Evolutionary conservation across 2,113 vertebrate species (phyloP), one percentile per base, ranked within the genome.

Genomic region (Aplodontia rufa): DNA sequence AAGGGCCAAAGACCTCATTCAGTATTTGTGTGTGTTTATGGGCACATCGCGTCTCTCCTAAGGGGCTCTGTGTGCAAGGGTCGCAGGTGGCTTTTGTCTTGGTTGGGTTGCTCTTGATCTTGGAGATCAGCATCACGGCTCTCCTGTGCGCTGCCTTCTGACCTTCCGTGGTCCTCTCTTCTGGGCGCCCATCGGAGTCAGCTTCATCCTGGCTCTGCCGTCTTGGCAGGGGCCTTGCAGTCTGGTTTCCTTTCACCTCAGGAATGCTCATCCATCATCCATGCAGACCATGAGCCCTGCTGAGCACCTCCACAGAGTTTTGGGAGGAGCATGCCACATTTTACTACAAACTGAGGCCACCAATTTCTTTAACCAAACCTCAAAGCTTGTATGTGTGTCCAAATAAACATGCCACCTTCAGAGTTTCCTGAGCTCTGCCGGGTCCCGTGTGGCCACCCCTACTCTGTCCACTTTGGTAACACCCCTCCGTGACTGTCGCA

Each of bases 231-330:
- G 24, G 5, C 11, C 58, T 1, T 86, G 16, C 26, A 3, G 1
- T 6, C 66, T 35, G 40, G 26, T 17, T 40, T 58, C 47, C 62
- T 35, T 78, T 60, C 68, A 3, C 6, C 0, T 28, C 28, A 1
- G 0, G 2, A 3, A 1, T 0, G 1, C 14, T 35, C 24, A 8
- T 40, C 74, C 51, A 10, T 24, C 66, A 1, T 30, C 42, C 22
- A 0, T 32, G 37, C 5, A 14, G 62, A 47, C 2, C 4, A 0
- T 0, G 14, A 11, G 2, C 42, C 6, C 0, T 1, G 20, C 60
- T 0, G 24, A 60, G 32, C 1, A 0, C n/a, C 49, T 35, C 69
- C 1, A 0, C 45, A 45, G 37, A 9, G 35, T 47, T 58, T 10
- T 3, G 17, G 45, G 28, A 28, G 42, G 14, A 76, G 10, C n/a